These are phyloP conservation scores for Proctacanthus coquilletti DNA, from an alignment of 1,140 invertebrate species.

Conservation along the genomic window DNA sequence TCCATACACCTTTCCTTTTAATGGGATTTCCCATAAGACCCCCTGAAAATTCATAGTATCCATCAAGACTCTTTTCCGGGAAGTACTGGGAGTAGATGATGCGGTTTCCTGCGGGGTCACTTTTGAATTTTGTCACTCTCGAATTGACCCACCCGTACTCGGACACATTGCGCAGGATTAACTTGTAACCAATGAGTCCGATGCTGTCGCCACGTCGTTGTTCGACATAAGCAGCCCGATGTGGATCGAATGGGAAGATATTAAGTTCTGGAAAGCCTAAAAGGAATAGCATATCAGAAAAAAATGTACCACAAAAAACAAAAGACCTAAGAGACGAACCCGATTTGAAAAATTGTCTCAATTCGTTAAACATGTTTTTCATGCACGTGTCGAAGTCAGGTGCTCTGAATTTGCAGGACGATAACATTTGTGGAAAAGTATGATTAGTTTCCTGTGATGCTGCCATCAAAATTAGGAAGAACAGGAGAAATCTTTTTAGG, in stretches of 20 bases:
- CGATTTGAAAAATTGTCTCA: slow-evolving; percentile 33
- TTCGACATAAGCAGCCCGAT: slow-evolving; percentile 47
- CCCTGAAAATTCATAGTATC: slow-evolving; percentile 49
- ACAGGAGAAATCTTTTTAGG: too few relatives aligned
- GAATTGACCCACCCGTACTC: slow-evolving; percentile 62
- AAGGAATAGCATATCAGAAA: slow-evolving; percentile 8
- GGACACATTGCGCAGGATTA: slow-evolving; percentile 53
- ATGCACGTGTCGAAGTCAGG: slow-evolving; percentile 59
- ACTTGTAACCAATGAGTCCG: slow-evolving; percentile 40
- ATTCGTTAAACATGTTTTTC: slow-evolving; percentile 52
- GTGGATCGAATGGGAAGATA: slow-evolving; percentile 60
- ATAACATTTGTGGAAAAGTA: too few relatives aligned
- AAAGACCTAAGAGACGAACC: slow-evolving; percentile 1
- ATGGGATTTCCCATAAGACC: slow-evolving; percentile 41
- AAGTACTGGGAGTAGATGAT: slow-evolving; percentile 65
- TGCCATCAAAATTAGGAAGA: too few relatives aligned
- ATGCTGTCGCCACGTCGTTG: slow-evolving; percentile 42
- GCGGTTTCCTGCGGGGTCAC: slow-evolving; percentile 40
- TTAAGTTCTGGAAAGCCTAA: slow-evolving; percentile 53
- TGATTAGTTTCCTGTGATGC: too few relatives aligned
- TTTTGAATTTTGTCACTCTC: slow-evolving; percentile 62
- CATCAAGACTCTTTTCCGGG: slow-evolving; percentile 55
- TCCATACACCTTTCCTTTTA: slow-evolving; percentile 49
- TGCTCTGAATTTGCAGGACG: too few relatives aligned
- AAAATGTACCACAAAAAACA: background rate